These are phyloP conservation scores for Prochilodus magdalenae DNA, from an alignment of 2,113 vertebrate genomes.

Conservation along the genomic window DNA sequence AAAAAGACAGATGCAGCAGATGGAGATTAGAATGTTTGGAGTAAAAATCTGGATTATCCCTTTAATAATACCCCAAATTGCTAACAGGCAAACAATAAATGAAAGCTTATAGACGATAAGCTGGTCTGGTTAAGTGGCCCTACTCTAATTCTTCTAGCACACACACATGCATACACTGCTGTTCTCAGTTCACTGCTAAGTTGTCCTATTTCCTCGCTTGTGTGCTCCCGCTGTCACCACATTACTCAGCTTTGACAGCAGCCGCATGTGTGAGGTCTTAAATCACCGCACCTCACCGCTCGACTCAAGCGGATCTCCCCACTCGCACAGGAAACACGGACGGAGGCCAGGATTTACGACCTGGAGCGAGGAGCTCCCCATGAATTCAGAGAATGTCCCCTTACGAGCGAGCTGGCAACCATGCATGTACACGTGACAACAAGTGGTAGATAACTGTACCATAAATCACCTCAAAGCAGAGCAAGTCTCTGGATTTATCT, in stretches of 20 bases:
- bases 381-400: slow-evolving; percentile 18
- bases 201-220: not conserved
- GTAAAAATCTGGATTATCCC: no score
- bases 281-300: slow-evolving; percentile 7
- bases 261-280: slow-evolving; percentile 17
- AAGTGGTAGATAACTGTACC: not conserved
- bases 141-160: not conserved
- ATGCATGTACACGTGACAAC: not conserved
- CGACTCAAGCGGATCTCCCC: not conserved
- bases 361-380: not conserved
- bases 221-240: not conserved
- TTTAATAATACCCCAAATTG: no score
- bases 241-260: slow-evolving; percentile 20
- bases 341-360: slow-evolving; percentile 10
- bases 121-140: not conserved
- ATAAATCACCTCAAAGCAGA: not conserved
- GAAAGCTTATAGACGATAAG: no score
- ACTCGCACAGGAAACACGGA: slow-evolving; percentile 18
- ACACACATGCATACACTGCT: not conserved
- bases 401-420: slow-evolving; percentile 2
- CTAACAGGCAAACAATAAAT: no score
- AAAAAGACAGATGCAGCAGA: no score
- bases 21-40: no score
- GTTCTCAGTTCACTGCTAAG: not conserved
- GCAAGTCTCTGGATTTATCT: not conserved